These are phyloP conservation scores for Allophyes oxyacanthae DNA, from an alignment of 2,888 invertebrate genomes.

Conservation along the genomic window DNA sequence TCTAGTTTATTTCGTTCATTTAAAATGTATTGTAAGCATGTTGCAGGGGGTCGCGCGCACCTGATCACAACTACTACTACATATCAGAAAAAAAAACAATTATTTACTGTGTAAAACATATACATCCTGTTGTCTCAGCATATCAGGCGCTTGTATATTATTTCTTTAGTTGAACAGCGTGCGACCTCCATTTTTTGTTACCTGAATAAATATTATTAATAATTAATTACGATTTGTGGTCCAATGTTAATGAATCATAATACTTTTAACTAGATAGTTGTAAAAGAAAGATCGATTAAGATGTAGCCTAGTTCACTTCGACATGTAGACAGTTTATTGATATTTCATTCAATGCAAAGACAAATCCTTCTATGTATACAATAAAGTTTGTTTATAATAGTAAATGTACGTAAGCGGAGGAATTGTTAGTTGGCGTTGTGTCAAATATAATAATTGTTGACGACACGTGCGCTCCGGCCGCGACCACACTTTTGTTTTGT, in stretches of 20 bases:
- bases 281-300: constrained; percentile 77
- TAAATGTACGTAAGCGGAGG: constrained; percentile 52
- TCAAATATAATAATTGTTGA: constrained; percentile 52
- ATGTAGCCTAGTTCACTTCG: constrained; percentile 76
- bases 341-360: constrained; percentile 63
- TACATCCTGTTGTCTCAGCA: constrained; percentile 68
- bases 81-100: constrained; percentile 73
- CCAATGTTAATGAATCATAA: constrained; percentile 89
- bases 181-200: constrained; percentile 86
- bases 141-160: constrained; percentile 70
- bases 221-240: constrained; percentile 88
- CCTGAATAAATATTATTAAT: constrained; percentile 88
- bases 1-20: constrained; percentile 87
- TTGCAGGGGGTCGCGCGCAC: constrained; percentile 74
- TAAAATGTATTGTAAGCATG: constrained; percentile 79
- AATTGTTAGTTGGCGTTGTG: constrained; percentile 49
- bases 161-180: constrained; percentile 64
- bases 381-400: constrained; percentile 52
- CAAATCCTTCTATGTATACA: constrained; percentile 63
- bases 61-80: constrained; percentile 57
- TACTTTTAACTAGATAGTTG: constrained; percentile 85
- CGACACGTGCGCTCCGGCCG: constrained; percentile 55
- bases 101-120: constrained; percentile 55
- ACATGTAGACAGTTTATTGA: constrained; percentile 53
- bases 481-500: constrained; percentile 29